A percentile compares a stretch with the other conserved stretches of the same genome.
Conservation (phyloP, 1,140 invertebrate genomes). For the Hylaeus volcanicus region DNA sequence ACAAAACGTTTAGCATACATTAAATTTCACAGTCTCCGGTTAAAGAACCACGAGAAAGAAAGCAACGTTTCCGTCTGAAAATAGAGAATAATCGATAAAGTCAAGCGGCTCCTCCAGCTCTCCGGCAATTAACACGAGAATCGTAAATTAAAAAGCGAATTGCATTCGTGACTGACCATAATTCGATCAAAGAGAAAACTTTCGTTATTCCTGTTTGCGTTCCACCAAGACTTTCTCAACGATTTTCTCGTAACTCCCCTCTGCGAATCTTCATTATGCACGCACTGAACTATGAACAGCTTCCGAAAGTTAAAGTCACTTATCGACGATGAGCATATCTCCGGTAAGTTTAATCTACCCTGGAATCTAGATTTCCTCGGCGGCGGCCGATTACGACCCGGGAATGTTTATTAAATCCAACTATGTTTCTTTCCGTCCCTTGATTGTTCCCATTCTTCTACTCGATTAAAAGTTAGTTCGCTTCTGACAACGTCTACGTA, state of each 20-base stretch:
- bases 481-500: background rate
- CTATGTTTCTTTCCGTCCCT: constrained; percentile 56
- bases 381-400: constrained; percentile 61
- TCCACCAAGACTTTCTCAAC: constrained; percentile 40
- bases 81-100: no score
- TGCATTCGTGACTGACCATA: constrained; percentile 25
- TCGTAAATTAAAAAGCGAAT: constrained; percentile 15
- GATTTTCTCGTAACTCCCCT: constrained; percentile 55
- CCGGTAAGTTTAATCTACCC: constrained; percentile 62
- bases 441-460: constrained; percentile 25
- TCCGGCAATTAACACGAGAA: background rate
- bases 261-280: constrained; percentile 63
- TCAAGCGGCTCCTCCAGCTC: no score
- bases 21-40: no score
- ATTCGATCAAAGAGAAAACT: constrained; percentile 44
- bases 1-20: no score
- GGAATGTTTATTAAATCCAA: constrained; percentile 66
- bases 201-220: constrained; percentile 55
- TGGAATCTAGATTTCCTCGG: constrained; percentile 60
- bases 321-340: constrained; percentile 51
- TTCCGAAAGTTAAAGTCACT: constrained; percentile 65
- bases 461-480: constrained; percentile 32
- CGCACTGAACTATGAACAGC: constrained; percentile 65
- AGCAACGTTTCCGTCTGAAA: no score
- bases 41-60: no score